Evolutionary conservation across 2,888 invertebrate species (phyloP).

Genomic region (Cacoxenus indagator): DNA sequence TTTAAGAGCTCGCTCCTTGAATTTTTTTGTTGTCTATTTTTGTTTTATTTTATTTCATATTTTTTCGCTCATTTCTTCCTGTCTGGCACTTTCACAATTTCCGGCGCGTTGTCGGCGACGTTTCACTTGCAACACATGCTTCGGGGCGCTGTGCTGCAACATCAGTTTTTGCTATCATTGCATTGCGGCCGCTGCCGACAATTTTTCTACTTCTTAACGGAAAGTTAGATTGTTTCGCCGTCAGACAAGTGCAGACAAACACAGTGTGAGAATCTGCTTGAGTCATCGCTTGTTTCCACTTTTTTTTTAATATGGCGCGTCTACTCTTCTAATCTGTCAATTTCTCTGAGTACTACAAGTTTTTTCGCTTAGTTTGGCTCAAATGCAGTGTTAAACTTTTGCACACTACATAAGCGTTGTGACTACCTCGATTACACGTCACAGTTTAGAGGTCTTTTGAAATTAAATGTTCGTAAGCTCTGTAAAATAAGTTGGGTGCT

Average conservation of each 20-base stretch:
- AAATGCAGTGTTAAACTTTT: neutral
- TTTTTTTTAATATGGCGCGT: neutral
- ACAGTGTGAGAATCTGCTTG: neutral
- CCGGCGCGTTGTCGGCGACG: constrained; percentile 25
- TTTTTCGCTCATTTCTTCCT: constrained; percentile 7
- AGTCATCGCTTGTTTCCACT: neutral
- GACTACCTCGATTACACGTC: no score
- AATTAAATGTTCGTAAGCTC: no score
- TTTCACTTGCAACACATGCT: constrained; percentile 11
- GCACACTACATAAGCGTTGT: neutral
- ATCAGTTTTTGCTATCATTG: constrained; percentile 15
- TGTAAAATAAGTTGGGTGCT: no score
- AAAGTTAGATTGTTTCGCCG: constrained; percentile 9
- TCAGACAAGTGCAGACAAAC: constrained; percentile 3
- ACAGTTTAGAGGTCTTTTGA: no score
- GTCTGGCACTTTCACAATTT: constrained; percentile 51
- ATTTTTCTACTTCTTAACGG: neutral
- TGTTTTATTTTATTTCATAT: constrained; percentile 11
- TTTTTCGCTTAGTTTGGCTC: neutral
- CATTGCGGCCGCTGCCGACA: neutral
- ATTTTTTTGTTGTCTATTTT: constrained; percentile 27
- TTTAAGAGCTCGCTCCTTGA: constrained; percentile 6
- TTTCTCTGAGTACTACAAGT: neutral
- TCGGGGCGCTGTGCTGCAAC: constrained; percentile 4
- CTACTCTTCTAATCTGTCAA: neutral